Evolutionary conservation across 2,888 invertebrate species (phyloP).

Genomic region (Leucophenga maculata): DNA sequence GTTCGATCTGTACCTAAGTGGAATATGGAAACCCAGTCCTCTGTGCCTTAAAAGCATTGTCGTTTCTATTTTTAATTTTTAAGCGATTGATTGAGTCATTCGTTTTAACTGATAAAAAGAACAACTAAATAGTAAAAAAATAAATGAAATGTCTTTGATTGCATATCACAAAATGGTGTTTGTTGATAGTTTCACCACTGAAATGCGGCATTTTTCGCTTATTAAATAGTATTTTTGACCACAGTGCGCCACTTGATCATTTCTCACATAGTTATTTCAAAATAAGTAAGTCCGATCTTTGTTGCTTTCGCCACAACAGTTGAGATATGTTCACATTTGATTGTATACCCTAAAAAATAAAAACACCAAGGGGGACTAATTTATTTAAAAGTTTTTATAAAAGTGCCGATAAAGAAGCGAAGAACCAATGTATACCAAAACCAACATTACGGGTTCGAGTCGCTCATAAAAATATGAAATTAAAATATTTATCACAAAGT

Average conservation of each 20-base stretch:
- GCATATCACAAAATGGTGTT: too few species aligned
- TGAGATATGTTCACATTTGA: background rate
- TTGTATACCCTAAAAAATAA: background rate
- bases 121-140: too few species aligned
- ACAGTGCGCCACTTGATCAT: constrained; percentile 13
- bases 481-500: constrained; percentile 8
- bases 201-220: background rate
- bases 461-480: background rate
- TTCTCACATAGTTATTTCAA: background rate
- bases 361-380: background rate
- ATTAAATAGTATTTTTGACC: background rate
- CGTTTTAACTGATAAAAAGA: too few species aligned
- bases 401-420: constrained; percentile 8
- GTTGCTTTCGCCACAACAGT: too few species aligned
- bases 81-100: too few species aligned
- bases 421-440: constrained; percentile 3
- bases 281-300: too few species aligned
- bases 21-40: too few species aligned
- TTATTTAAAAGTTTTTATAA: background rate
- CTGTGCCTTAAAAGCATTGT: background rate
- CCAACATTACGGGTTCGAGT: background rate
- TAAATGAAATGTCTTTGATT: too few species aligned
- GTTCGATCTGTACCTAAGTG: too few species aligned
- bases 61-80: background rate
- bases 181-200: background rate